Evolutionary conservation across 1,140 invertebrate genomes (phyloP), one percentile per base, ranked within the genome.

Genomic region (Saxidomus purpurata): DNA sequence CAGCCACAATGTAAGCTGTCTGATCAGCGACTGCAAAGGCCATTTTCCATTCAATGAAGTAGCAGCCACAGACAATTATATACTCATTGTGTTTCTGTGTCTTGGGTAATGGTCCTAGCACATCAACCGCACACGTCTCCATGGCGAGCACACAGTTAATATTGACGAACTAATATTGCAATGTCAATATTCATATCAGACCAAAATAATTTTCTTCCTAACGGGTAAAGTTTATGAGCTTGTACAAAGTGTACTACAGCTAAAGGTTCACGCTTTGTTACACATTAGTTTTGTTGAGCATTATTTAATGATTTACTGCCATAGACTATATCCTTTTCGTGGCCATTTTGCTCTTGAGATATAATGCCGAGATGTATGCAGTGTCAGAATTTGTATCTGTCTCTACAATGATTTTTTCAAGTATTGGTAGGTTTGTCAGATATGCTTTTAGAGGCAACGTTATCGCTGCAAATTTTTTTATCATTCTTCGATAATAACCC

Each of bases 31-130:
- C n/a, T n/a, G n/a, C 83, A 76, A 89, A 93, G 13, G 90, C 91
- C 83, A 93, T 92, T 25, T 47, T 76, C 89, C 90, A 95, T 77
- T 93, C 91, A 4, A 94, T 94, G 36, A 93, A 94, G 87, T 93
- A 91, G 49, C 92, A 90, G 47, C 80, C 91, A 67, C 89, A 52
- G 19, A 93, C 92, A 34, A 94, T 88, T 28, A 93, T 92, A 79
- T 92, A 94, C 79, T 92, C 87, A 91, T 94, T 94, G 15, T 89
- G 89, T 47, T 90, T 77, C 22, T 89, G 52, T 11, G 74, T 87
- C 28, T 52, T 22, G 17, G 81, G 82, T 19, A 89, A 43, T n/a
- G 91, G 87, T 36, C 89, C 91, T 25, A 91, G 8, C 28, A 91
- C 85, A 81, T 92, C 91, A 40, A 91, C 28, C 0, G 82, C 82